A percentile compares a stretch with the other conserved stretches of the same genome.
Conservation (phyloP, 2,797 vertebrate species). For the Allobates femoralis region DNA sequence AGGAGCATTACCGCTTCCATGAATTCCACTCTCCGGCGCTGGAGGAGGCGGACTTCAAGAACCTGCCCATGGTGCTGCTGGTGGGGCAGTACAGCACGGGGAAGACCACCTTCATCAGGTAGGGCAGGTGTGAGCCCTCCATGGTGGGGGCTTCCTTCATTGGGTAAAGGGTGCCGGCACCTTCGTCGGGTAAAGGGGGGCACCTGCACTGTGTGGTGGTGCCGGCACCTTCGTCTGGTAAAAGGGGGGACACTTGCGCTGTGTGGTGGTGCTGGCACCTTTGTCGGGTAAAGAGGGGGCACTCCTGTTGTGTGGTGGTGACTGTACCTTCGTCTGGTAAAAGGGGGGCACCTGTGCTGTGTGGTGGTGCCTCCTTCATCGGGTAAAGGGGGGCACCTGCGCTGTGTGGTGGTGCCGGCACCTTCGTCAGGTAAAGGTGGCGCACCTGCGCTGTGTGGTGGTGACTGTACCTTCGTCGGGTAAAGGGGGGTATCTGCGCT, state of each 20-base stretch:
- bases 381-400: no score
- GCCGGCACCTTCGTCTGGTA: not conserved
- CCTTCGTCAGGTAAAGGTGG: not conserved
- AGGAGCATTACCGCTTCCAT: slow-evolving; percentile 94
- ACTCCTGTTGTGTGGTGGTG: not conserved
- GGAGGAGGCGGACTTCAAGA: slow-evolving; percentile 94
- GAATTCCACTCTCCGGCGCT: slow-evolving; percentile 96
- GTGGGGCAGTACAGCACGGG: slow-evolving; percentile 97
- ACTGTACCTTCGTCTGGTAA: not conserved
- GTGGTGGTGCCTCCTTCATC: no score
- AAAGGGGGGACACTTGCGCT: not conserved
- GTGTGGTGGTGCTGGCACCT: no score
- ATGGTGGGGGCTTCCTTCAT: no score
- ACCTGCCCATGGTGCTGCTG: slow-evolving; percentile 95
- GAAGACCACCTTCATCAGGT: slow-evolving; percentile 97
- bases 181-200: slow-evolving; percentile 86
- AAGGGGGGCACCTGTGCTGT: not conserved
- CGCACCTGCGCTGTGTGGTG: not conserved
- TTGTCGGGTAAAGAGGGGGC: no score
- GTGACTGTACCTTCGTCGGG: no score
- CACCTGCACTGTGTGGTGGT: no score
- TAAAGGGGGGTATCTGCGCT: no score
- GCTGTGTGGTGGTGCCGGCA: not conserved
- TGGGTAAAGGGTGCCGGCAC: no score
- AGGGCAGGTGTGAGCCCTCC: slow-evolving; percentile 35